Percentiles rank a stretch among this genome's conserved stretches.
These are phyloP conservation scores for Ptilodon capucinus DNA, from an alignment of 2,888 invertebrate genomes.

Conservation along the genomic window DNA sequence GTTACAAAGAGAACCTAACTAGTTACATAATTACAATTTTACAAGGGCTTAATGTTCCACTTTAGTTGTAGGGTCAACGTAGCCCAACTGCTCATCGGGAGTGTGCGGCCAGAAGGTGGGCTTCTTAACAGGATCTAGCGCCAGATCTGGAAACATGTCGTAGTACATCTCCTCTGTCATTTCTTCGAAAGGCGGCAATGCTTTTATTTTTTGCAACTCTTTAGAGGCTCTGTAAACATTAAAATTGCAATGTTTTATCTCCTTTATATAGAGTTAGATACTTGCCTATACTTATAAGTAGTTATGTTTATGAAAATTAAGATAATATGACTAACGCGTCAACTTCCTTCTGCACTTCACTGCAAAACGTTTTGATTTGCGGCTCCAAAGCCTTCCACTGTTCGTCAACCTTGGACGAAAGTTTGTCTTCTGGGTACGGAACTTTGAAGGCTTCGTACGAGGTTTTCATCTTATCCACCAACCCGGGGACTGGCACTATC, in stretches of 20 bases:
- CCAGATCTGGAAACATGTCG: slow-evolving; percentile 50
- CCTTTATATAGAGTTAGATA: no score
- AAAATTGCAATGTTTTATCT: no score
- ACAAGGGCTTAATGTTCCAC: slow-evolving; percentile 8
- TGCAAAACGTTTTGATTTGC: slow-evolving; percentile 52
- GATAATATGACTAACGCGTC: slow-evolving; percentile 38
- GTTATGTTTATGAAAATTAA: no score
- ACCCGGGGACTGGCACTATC: slow-evolving; percentile 47
- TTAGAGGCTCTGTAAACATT: slow-evolving; percentile 44
- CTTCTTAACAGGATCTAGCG: slow-evolving; percentile 55
- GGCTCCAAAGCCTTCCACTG: slow-evolving; percentile 59
- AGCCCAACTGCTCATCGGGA: slow-evolving; percentile 61
- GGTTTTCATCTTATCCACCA: slow-evolving; percentile 61
- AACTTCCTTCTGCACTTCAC: slow-evolving; percentile 48
- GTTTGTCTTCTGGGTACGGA: slow-evolving; percentile 58
- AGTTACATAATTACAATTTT: no score
- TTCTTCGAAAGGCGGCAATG: slow-evolving; percentile 60
- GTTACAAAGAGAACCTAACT: no score
- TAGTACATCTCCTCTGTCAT: slow-evolving; percentile 66
- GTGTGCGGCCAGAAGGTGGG: slow-evolving; percentile 72
- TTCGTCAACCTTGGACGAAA: slow-evolving; percentile 53
- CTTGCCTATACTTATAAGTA: no score
- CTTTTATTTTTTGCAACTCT: slow-evolving; percentile 50
- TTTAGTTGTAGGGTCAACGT: slow-evolving; percentile 34
- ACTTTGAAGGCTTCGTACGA: slow-evolving; percentile 51